Evolutionary conservation across 2,888 invertebrate species (phyloP).

Genomic region (Erynnis tages): DNA sequence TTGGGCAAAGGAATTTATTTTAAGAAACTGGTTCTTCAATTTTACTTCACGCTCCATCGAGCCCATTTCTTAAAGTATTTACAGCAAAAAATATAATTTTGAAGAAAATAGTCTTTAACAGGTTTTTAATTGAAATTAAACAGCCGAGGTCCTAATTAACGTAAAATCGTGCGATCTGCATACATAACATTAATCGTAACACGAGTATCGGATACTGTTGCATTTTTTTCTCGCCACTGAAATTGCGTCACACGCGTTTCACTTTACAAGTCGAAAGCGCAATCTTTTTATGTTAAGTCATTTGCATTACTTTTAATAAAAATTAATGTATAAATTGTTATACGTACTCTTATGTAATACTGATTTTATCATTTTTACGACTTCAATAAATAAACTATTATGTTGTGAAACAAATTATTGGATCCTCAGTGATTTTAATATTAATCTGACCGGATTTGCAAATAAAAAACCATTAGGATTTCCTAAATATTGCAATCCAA

Average conservation of each 20-base stretch:
- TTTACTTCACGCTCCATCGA: too few species aligned
- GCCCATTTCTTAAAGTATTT: neutral
- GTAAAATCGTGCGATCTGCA: conserved; percentile 4
- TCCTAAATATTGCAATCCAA: conserved; percentile 7
- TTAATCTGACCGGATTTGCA: conserved; percentile 13
- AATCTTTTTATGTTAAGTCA: conserved; percentile 20
- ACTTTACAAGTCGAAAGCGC: conserved; percentile 15
- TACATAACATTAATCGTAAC: conserved; percentile 8
- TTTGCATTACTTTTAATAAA: conserved; percentile 21
- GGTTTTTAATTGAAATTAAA: conserved; percentile 1
- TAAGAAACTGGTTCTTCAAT: neutral
- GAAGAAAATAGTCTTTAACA: conserved; percentile 1
- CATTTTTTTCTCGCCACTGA: conserved; percentile 10
- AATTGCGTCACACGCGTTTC: conserved; percentile 21
- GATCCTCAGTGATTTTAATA: conserved; percentile 1
- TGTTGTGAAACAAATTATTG: conserved; percentile 5
- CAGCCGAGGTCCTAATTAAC: neutral
- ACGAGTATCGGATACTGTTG: conserved; percentile 10
- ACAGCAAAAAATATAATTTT: too few species aligned
- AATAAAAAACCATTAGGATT: conserved; percentile 13
- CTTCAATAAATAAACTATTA: neutral
- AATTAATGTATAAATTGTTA: neutral
- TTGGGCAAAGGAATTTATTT: neutral
- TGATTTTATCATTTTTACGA: conserved; percentile 3
- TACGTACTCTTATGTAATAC: conserved; percentile 3